phyloP scores from a whole-genome alignment of 92 coral and sea anemone species.

The Plumapathes pennacea region DNA sequence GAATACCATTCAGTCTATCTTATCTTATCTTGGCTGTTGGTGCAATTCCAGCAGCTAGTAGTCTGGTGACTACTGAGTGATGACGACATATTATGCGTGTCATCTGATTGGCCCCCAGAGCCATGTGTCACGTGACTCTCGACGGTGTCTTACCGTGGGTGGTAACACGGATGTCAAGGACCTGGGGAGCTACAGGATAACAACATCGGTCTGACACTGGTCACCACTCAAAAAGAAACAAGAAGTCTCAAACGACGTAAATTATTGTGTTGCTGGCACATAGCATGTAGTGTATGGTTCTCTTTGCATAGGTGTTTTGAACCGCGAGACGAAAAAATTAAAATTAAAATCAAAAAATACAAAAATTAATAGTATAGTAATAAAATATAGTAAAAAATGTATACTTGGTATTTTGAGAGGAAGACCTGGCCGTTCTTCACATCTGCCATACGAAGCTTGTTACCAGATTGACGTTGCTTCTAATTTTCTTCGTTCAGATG shows the following conservation, averaged over 20 bases:
- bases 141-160: conserved; percentile 57
- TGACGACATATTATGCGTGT: conserved; percentile 97
- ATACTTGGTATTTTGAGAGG: neutral
- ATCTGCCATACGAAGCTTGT: neutral
- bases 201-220: conserved; percentile 55
- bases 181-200: conserved; percentile 55
- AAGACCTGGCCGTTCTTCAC: no score
- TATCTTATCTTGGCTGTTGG: neutral
- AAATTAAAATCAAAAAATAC: neutral
- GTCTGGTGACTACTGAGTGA: conserved; percentile 63
- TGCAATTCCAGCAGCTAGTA: no score
- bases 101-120: conserved; percentile 81
- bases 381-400: neutral
- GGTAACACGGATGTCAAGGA: conserved; percentile 4
- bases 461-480: neutral
- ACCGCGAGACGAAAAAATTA: no score
- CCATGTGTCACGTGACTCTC: conserved; percentile 56
- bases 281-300: no score
- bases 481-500: conserved; percentile 51
- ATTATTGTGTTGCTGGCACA: no score
- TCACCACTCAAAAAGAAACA: no score
- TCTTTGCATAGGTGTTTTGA: no score
- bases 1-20: neutral
- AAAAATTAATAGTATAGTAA: neutral
- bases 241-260: no score